Conservation (phyloP, 2,113 vertebrate species). For the Notarius lentiginosus region DNA sequence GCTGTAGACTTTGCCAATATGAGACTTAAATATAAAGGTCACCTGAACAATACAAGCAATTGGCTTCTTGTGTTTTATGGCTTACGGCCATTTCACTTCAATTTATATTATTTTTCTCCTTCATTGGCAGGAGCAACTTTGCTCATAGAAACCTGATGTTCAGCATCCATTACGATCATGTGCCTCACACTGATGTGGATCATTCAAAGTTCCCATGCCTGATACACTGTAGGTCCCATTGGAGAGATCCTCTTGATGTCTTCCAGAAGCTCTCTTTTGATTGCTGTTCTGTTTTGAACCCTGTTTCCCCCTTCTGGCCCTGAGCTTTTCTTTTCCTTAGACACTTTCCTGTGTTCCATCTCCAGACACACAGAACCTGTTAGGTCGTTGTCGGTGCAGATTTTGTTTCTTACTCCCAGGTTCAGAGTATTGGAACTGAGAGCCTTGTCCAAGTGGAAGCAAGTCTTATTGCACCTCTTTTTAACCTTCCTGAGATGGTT, state of each 20-base stretch:
- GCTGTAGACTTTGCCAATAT: neutral
- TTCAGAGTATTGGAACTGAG: constrained; percentile 30
- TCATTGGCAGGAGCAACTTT: neutral
- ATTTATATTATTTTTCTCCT: neutral
- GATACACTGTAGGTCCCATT: constrained; percentile 22
- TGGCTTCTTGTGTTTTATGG: neutral
- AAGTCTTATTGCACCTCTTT: neutral
- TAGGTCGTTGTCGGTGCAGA: constrained; percentile 49
- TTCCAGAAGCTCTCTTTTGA: constrained; percentile 31
- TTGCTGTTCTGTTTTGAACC: neutral
- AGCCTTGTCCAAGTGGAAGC: constrained; percentile 28
- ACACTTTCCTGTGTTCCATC: constrained; percentile 46
- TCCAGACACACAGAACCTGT: constrained; percentile 50
- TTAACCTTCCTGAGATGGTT: neutral
- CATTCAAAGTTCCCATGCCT: constrained; percentile 49
- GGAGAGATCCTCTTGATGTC: constrained; percentile 37
- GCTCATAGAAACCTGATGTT: neutral
- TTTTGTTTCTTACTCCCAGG: constrained; percentile 51
- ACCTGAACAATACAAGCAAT: neutral
- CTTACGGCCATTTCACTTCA: constrained; percentile 1
- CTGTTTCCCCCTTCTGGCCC: constrained; percentile 21
- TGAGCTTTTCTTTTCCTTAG: constrained; percentile 1
- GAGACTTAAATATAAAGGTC: constrained; percentile 20
- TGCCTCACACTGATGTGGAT: neutral
- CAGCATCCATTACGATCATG: neutral